Conservation (phyloP, 2,113 vertebrate genomes). For the Seriola dumerili region DNA sequence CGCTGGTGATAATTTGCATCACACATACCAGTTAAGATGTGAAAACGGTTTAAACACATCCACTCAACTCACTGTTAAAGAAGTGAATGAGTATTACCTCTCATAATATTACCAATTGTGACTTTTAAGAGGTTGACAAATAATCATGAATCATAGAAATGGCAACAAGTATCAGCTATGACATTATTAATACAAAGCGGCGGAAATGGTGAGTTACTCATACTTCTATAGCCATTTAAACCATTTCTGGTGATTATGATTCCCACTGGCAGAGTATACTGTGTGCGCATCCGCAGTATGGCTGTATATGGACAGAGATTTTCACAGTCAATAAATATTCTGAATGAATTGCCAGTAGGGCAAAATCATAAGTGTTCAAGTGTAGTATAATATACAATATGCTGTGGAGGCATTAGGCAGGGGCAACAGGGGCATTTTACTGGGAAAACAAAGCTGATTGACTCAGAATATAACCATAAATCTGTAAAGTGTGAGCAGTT, state of each 20-base stretch:
- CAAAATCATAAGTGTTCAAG: constrained; percentile 6
- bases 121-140: constrained; percentile 37
- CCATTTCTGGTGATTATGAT: constrained; percentile 19
- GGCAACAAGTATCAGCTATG: constrained; percentile 14
- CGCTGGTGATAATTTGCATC: constrained; percentile 56
- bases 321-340: constrained; percentile 25
- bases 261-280: not conserved
- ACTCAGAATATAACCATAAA: constrained; percentile 46
- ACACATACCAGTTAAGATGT: constrained; percentile 43
- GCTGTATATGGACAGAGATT: not conserved
- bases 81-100: constrained; percentile 20
- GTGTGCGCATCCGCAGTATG: not conserved
- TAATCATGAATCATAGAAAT: constrained; percentile 43
- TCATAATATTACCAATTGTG: constrained; percentile 24
- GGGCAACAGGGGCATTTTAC: constrained; percentile 25
- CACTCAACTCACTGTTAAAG: constrained; percentile 11
- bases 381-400: constrained; percentile 10
- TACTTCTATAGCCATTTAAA: constrained; percentile 1
- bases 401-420: constrained; percentile 15
- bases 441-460: constrained; percentile 50
- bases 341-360: constrained; percentile 18
- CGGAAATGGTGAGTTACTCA: constrained; percentile 27
- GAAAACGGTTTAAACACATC: constrained; percentile 36
- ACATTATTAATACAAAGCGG: constrained; percentile 12
- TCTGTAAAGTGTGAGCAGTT: constrained; percentile 44